These are phyloP conservation scores for Elymnias hypermnestra DNA, from an alignment of 1,140 invertebrate genomes.

Conservation along the genomic window DNA sequence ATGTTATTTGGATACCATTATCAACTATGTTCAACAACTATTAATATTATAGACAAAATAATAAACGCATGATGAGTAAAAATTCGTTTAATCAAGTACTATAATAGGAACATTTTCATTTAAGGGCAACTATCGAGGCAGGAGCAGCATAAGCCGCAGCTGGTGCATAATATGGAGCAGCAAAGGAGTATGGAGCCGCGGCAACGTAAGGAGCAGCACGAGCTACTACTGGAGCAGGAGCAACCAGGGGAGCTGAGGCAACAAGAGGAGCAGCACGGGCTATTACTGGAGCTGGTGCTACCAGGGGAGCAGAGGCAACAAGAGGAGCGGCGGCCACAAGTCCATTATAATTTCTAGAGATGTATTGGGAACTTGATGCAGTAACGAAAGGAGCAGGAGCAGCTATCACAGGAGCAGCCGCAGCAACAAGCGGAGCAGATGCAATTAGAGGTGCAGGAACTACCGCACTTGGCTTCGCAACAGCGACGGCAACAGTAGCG, in stretches of 20 bases:
- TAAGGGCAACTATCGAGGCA: slow-evolving; percentile 42
- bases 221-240: slow-evolving; percentile 16
- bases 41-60: too few species aligned
- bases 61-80: too few species aligned
- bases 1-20: too few species aligned
- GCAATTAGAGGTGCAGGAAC: slow-evolving; percentile 52
- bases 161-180: slow-evolving; percentile 29
- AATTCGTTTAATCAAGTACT: slow-evolving; percentile 5
- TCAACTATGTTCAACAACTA: too few species aligned
- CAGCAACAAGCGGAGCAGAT: slow-evolving; percentile 42
- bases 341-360: slow-evolving; percentile 80
- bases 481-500: slow-evolving; percentile 46
- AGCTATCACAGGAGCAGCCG: slow-evolving; percentile 36
- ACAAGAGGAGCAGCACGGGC: slow-evolving; percentile 25
- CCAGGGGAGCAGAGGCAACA: slow-evolving; percentile 38
- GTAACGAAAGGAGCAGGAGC: slow-evolving; percentile 78
- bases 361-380: slow-evolving; percentile 79
- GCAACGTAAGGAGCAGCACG: slow-evolving; percentile 19
- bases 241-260: slow-evolving; percentile 36
- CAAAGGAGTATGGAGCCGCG: slow-evolving; percentile 27
- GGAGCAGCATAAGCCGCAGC: slow-evolving; percentile 50
- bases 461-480: slow-evolving; percentile 57
- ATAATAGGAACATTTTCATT: slow-evolving; percentile 20
- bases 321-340: slow-evolving; percentile 50
- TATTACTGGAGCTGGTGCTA: slow-evolving; percentile 17